A percentile compares a stretch with the other conserved stretches of the same genome.
phyloP scores from a whole-genome alignment of 2,797 vertebrate species.

The Dipus sagitta region DNA sequence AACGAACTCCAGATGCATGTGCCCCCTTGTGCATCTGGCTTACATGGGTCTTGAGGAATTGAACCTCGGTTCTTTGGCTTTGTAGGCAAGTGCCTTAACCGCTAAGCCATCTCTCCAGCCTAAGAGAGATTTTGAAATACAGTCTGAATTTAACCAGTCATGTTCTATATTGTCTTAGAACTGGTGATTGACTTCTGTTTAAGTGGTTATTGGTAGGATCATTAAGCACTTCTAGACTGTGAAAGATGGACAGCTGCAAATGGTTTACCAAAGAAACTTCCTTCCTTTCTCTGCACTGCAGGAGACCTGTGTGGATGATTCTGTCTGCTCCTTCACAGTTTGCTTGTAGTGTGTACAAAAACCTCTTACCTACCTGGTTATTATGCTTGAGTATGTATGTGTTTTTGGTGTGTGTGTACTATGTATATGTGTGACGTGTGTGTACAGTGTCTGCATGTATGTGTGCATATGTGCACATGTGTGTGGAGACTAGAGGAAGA shows the following conservation, averaged over 20 bases:
- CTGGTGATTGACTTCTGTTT: slow-evolving; percentile 23
- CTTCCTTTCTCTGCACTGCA: neutral
- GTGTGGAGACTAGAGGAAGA: neutral
- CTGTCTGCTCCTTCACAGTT: neutral
- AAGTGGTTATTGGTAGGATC: slow-evolving; percentile 35
- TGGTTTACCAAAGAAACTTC: neutral
- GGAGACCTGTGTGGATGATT: neutral
- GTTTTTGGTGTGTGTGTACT: too few relatives aligned
- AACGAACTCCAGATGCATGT: too few relatives aligned
- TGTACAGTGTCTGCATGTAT: neutral
- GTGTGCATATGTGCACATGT: neutral
- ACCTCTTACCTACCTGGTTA: neutral
- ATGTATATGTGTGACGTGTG: too few relatives aligned
- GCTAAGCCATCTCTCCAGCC: too few relatives aligned
- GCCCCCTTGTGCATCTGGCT: too few relatives aligned
- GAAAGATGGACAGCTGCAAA: neutral
- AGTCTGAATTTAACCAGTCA: neutral
- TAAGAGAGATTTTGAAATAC: neutral
- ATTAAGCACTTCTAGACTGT: slow-evolving; percentile 20
- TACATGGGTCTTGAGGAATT: too few relatives aligned
- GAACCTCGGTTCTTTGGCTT: too few relatives aligned
- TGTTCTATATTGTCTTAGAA: slow-evolving; percentile 9
- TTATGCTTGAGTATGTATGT: too few relatives aligned
- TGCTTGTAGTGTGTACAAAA: neutral
- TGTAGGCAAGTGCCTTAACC: too few relatives aligned